Evolutionary conservation across 2,113 vertebrate genomes (phyloP).

Genomic region (Melanocharis versteri): DNA sequence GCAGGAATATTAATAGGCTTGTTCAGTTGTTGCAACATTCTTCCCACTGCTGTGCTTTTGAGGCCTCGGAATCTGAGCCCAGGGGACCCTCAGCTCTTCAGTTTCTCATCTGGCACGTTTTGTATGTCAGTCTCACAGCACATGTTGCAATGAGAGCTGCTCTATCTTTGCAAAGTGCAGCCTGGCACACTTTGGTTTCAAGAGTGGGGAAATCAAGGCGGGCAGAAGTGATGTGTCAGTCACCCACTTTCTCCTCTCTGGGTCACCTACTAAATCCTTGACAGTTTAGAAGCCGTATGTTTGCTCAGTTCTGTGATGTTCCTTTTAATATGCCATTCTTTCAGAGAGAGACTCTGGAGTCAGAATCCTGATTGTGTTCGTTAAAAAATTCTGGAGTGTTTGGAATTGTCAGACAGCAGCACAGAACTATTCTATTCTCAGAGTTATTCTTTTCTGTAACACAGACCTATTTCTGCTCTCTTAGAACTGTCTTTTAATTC

Average conservation of each 20-base stretch:
- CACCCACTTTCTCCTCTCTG: background rate
- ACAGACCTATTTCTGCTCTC: background rate
- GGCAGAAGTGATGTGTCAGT: background rate
- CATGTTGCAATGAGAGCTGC: background rate
- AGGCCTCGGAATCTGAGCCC: background rate
- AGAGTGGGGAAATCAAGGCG: conserved; percentile 11
- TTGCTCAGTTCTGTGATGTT: background rate
- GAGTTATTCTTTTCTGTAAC: background rate
- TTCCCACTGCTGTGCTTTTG: conserved; percentile 38
- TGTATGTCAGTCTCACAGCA: conserved; percentile 15
- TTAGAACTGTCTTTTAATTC: background rate
- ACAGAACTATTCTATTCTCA: background rate
- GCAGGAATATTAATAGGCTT: conserved; percentile 48
- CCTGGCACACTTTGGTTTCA: background rate
- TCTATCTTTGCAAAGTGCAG: conserved; percentile 3
- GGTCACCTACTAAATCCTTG: background rate
- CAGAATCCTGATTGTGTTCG: background rate
- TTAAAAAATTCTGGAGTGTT: background rate
- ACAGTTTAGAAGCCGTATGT: background rate
- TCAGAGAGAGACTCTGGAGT: background rate
- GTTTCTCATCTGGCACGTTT: conserved; percentile 37
- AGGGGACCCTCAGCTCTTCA: conserved; percentile 36
- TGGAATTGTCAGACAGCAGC: background rate
- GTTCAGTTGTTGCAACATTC: conserved; percentile 45
- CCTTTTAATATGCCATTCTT: background rate